Evolutionary conservation across 2,888 invertebrate species (phyloP).

Genomic region (Epistrophella euchroma): DNA sequence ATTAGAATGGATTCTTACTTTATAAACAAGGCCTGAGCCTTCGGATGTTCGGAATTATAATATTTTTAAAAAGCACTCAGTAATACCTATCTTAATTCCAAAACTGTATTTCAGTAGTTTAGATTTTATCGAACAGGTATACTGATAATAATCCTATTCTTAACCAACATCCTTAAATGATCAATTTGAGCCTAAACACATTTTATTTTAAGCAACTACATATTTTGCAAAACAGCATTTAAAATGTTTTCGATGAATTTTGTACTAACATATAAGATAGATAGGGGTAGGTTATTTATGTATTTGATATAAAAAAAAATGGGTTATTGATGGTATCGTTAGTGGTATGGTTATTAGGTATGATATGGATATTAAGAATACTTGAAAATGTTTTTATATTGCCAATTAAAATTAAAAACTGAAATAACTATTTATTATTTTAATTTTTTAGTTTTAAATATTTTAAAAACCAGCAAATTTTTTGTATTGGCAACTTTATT

Average conservation of each 20-base stretch:
- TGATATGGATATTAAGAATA: neutral
- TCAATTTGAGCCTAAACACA: no score
- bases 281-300: slow-evolving; percentile 4
- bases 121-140: neutral
- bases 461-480: no score
- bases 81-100: no score
- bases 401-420: neutral
- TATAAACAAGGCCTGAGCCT: no score
- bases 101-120: no score
- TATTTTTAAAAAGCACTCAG: no score
- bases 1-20: no score
- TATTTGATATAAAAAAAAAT: neutral
- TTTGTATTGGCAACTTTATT: no score
- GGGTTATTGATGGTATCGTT: neutral
- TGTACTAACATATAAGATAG: neutral
- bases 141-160: neutral
- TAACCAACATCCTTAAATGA: neutral
- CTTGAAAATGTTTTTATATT: neutral
- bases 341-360: neutral
- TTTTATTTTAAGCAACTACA: no score
- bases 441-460: no score
- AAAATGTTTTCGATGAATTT: slow-evolving; percentile 4
- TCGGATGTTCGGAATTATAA: no score
- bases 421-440: neutral
- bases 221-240: slow-evolving; percentile 7